These are phyloP conservation scores for Nomia melanderi DNA, from an alignment of 1,140 invertebrate species.

Conservation along the genomic window DNA sequence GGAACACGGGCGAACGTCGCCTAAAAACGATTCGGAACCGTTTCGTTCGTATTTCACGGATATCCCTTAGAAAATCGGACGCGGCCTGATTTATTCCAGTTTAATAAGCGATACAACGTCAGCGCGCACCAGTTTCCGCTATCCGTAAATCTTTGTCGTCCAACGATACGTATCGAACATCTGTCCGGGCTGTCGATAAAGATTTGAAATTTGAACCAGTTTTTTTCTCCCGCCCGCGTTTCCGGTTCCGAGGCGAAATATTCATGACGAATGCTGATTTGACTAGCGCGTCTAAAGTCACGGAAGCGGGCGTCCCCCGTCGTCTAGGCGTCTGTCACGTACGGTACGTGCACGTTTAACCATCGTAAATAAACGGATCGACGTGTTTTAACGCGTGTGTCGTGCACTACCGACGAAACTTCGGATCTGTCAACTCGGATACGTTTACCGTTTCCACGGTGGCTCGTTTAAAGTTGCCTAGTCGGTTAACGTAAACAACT, in stretches of 20 bases:
- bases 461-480: slow-evolving; percentile 44
- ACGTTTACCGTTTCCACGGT: slow-evolving; percentile 23
- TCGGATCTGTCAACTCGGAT: neutral
- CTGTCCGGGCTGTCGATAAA: too few species aligned
- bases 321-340: slow-evolving; percentile 32
- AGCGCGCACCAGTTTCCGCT: neutral
- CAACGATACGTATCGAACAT: neutral
- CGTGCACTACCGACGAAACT: slow-evolving; percentile 8
- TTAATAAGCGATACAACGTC: neutral
- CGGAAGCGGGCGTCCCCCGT: neutral
- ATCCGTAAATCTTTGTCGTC: neutral
- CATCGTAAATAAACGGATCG: slow-evolving; percentile 16
- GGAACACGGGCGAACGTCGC: too few species aligned
- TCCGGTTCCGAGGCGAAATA: neutral
- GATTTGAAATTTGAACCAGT: slow-evolving; percentile 7
- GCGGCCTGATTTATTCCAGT: too few species aligned
- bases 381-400: neutral
- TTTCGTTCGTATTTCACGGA: too few species aligned
- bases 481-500: slow-evolving; percentile 62
- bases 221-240: neutral
- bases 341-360: neutral
- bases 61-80: too few species aligned
- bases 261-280: neutral
- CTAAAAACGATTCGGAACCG: too few species aligned
- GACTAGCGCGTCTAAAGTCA: neutral